Conservation (phyloP, 2,797 vertebrate genomes). For the Xenops minutus region DNA sequence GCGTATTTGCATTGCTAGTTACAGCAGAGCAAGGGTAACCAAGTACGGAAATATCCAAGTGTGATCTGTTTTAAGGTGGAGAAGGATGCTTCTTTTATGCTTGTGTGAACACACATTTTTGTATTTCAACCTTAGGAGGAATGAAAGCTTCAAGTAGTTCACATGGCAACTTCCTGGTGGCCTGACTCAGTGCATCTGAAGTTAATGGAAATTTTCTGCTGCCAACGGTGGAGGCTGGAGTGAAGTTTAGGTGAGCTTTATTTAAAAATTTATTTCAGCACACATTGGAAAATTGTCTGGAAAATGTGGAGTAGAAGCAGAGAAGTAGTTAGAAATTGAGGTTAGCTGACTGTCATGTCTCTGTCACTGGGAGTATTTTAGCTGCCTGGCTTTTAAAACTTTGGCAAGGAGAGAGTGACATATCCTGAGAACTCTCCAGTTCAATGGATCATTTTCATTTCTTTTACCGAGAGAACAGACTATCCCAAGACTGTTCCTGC, state of each 20-base stretch:
- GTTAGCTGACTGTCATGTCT: neutral
- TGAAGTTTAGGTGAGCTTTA: neutral
- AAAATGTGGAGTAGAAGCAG: neutral
- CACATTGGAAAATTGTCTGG: neutral
- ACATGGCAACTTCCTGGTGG: neutral
- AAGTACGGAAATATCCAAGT: neutral
- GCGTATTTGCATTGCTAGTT: neutral
- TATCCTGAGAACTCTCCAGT: neutral
- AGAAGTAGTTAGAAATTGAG: neutral
- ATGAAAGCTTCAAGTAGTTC: neutral
- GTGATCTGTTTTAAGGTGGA: neutral
- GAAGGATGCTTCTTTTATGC: neutral
- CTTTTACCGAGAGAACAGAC: neutral
- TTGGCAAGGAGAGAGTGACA: neutral
- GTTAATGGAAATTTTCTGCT: neutral
- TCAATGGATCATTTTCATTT: neutral
- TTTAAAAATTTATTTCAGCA: neutral
- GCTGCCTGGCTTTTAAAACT: neutral
- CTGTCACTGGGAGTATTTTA: neutral
- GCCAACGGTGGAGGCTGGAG: neutral
- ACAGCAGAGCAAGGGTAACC: neutral
- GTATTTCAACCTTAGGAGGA: neutral
- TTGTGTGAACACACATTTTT: rapidly evolving
- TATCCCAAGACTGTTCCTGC: neutral
- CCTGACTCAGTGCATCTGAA: neutral